Percentiles rank a stretch among this genome's conserved stretches.
phyloP scores from a whole-genome alignment of 2,888 invertebrate species.

The Eudasyphora cyanicolor region DNA sequence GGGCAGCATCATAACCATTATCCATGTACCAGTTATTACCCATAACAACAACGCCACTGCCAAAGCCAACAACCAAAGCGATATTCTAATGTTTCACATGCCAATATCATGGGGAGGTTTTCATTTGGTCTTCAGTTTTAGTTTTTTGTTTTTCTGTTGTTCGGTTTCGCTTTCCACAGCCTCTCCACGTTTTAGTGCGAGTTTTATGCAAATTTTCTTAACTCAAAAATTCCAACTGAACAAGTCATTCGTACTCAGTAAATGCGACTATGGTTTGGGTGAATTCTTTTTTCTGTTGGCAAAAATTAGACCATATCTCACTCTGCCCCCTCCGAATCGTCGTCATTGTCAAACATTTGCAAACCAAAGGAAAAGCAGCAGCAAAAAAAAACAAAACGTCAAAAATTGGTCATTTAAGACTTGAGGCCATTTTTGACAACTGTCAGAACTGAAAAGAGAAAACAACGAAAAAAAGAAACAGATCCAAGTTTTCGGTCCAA shows the following conservation, averaged over 20 bases:
- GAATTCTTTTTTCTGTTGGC: conserved; percentile 5
- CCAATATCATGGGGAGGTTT: conserved; percentile 4
- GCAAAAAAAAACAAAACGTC: conserved; percentile 12
- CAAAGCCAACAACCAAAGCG: not conserved
- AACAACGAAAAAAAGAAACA: conserved; percentile 27
- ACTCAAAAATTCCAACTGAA: conserved; percentile 23
- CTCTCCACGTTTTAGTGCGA: not conserved
- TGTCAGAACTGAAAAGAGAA: conserved; percentile 69
- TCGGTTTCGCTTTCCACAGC: not conserved
- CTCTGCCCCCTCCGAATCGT: not conserved
- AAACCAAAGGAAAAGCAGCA: conserved; percentile 9
- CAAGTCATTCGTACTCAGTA: conserved; percentile 30
- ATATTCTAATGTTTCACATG: conserved; percentile 10
- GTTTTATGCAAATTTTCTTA: conserved; percentile 37
- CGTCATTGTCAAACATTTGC: not conserved
- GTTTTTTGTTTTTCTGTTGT: conserved; percentile 2
- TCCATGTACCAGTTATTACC: conserved; percentile 16
- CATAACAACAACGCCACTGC: not conserved
- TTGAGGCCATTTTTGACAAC: conserved; percentile 70
- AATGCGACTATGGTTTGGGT: conserved; percentile 28
- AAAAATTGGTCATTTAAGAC: conserved; percentile 61
- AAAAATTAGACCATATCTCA: conserved; percentile 8
- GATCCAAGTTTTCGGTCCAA: not conserved
- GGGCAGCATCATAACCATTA: conserved; percentile 15
- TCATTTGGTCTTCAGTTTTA: not conserved